Evolutionary conservation across 2,888 invertebrate genomes (phyloP), one percentile per base, ranked within the genome.

Genomic region (Orthosia gracilis): DNA sequence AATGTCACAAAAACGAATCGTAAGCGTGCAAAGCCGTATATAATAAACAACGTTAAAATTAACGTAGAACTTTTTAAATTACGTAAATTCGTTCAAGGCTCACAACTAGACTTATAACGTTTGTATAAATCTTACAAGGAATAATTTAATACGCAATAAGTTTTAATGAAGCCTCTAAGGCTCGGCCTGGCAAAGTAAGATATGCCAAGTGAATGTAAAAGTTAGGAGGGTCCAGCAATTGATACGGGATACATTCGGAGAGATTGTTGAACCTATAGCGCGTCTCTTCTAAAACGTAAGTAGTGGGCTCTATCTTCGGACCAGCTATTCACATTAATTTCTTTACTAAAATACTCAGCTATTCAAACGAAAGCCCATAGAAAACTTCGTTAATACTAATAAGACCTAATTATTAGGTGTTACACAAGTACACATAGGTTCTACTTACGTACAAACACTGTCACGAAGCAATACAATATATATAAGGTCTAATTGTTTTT

Each of bases 71-170:
- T 69, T 80, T 71, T 80, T 73, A 73, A 84, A 86, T 79, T 58
- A 79, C 63, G 76, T 80, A 73, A 83, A 84, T 84, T 83, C 68
- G 70, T 85, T 83, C 85, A 78, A 82, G 85, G 78, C 65, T 77
- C 79, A 71, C 80, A 81, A 79, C 86, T 79, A 85, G 81, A 84
- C 73, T 73, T 85, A 74, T 80, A 84, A 81, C 78, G 67, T 82
- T 76, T 80, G 80, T 83, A 83, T 85, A 86, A 83, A 88, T 87
- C 76, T 80, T 78, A 83, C 63, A 83, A 82, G 76, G 83, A 89
- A 87, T 87, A 82, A 87, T 82, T 88, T 84, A 84, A 84, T 87
- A 88, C 65, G 83, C 82, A 83, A 85, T 85, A 88, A 87, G 84
- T 86, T 88, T 85, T 86, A 86, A 88, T 87, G 83, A 85, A 84